Conservation (phyloP, 2,888 invertebrate species). For the Spilosoma lubricipeda region DNA sequence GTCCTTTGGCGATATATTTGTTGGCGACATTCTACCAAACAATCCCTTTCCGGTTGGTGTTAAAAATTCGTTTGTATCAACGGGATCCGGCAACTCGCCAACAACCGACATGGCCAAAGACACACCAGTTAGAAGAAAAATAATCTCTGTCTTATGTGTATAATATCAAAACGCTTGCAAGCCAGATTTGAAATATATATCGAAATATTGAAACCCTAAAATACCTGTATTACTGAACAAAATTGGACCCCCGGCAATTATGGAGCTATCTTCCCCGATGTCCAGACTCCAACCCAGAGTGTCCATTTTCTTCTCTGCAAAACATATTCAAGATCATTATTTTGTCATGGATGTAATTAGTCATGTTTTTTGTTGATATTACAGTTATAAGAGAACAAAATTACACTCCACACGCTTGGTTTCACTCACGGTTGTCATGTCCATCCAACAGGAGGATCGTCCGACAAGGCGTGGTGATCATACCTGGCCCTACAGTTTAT, state of each 20-base stretch:
- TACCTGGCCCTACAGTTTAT: no score
- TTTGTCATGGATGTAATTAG: neutral
- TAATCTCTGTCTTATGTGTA: no score
- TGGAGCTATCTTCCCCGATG: slow-evolving; percentile 31
- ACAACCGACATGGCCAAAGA: no score
- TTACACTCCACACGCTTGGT: neutral
- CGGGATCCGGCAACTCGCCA: no score
- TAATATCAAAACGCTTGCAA: neutral
- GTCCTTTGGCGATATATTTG: no score
- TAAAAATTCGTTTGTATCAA: no score
- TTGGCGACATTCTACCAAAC: no score
- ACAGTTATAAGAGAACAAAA: neutral
- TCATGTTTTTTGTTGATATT: neutral
- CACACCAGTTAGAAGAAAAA: no score
- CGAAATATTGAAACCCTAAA: neutral
- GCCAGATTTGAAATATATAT: neutral
- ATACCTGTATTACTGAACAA: slow-evolving; percentile 19
- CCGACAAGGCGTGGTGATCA: no score
- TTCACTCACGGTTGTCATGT: neutral
- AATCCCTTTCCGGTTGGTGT: no score
- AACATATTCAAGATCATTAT: neutral
- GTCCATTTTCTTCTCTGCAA: slow-evolving; percentile 60
- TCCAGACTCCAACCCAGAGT: slow-evolving; percentile 71
- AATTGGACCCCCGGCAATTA: slow-evolving; percentile 20
- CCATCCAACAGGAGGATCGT: no score